Evolutionary conservation across 2,888 invertebrate species (phyloP), one percentile per base, ranked within the genome.

Genomic region (Calameuta filiformis): DNA sequence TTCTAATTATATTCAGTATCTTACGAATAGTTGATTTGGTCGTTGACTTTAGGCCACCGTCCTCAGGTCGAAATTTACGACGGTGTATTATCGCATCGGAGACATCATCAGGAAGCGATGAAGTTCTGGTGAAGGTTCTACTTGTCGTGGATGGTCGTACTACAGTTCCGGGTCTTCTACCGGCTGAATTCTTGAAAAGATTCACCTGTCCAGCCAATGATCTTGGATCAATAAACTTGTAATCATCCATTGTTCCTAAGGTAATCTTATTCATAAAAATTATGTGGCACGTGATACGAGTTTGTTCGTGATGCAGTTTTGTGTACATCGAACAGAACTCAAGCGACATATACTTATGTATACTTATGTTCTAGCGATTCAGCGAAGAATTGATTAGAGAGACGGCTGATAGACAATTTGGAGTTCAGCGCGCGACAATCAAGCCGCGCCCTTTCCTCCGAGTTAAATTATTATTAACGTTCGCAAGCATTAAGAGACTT

Each of bases 141-240:
- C 71, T 80, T 15, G 71, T 35, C 79, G 85, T 81, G 78, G 78
- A 76, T 74, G 68, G 83, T 81, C 82, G 84, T 77, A 81, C 79
- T 73, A 82, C 73, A 23, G 82, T 82, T 81, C 85, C 86, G 76
- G 88, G 86, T 76, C 81, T 86, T 75, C 82, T 82, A 56, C 34
- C 56, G 34, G 79, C 80, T 69, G 84, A 78, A 75, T 73, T 81
- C 81, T 85, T 89, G 81, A 84, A 83, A 77, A 85, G 78, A 80
- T 87, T 89, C 78, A 87, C 89, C 90, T 91, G 86, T 87, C 23
- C 56, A 23, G 56, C 23, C 56, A 56, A 56, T 23, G 23, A 56
- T 56, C 23, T 23, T 23, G 9, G 56, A 56, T 56, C 23, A 56
- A 15, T 56, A 56, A 23, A 23, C 2, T 56, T 56, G 56, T 9